Percentiles rank a stretch among this genome's conserved stretches.
Conservation (phyloP, 2,113 vertebrate genomes). For the Gavialis gangeticus region DNA sequence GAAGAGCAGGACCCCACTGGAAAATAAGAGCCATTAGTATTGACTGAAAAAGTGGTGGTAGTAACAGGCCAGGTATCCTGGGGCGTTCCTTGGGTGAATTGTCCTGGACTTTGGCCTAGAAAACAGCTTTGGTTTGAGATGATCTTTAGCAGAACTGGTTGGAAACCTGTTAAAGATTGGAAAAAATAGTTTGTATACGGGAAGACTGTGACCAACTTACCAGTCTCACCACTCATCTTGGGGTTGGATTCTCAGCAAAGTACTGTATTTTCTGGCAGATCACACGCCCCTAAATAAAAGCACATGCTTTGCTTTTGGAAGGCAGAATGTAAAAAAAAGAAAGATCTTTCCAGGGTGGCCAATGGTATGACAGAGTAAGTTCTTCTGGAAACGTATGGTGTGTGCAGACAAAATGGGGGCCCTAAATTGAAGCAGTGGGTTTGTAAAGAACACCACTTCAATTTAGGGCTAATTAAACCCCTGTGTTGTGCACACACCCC, state of each 20-base stretch:
- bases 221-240: neutral
- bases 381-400: too few relatives aligned
- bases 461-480: too few relatives aligned
- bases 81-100: fast-evolving
- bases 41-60: fast-evolving
- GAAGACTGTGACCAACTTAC: constrained; percentile 3
- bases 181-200: neutral
- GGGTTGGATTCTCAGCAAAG: neutral
- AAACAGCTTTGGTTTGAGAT: neutral
- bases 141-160: neutral
- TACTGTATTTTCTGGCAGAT: too few relatives aligned
- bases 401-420: too few relatives aligned
- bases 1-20: neutral
- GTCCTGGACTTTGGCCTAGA: neutral
- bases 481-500: too few relatives aligned
- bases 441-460: too few relatives aligned
- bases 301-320: too few relatives aligned
- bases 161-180: fast-evolving
- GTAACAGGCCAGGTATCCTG: neutral
- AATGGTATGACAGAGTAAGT: too few relatives aligned
- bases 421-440: too few relatives aligned
- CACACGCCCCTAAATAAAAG: too few relatives aligned
- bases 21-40: fast-evolving
- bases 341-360: too few relatives aligned
- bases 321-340: too few relatives aligned